Evolutionary conservation across 1,140 invertebrate species (phyloP).

Genomic region (Pentalonia nigronervosa): DNA sequence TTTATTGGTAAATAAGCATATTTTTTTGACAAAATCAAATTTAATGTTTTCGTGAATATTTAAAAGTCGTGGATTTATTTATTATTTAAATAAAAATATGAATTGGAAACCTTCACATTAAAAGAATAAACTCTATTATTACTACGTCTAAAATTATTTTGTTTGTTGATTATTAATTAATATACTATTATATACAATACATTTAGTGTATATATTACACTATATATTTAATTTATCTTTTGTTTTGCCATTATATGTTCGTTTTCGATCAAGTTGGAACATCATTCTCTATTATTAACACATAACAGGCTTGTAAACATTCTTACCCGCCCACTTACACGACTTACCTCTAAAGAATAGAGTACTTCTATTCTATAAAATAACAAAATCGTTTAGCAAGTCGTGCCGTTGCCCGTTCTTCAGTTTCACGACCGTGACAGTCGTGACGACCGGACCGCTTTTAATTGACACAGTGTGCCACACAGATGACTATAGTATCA

Average conservation of each 20-base stretch:
- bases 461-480: constrained; percentile 28
- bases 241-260: background rate
- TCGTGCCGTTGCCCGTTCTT: constrained; percentile 28
- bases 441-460: constrained; percentile 35
- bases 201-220: too few relatives aligned
- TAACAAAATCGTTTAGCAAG: constrained; percentile 23
- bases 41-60: background rate
- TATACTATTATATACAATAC: background rate
- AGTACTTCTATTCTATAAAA: background rate
- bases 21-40: background rate
- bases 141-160: background rate
- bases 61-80: background rate
- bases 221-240: background rate
- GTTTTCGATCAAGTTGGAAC: background rate
- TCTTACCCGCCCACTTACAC: background rate
- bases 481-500: background rate
- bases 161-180: background rate
- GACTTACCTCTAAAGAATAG: background rate
- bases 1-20: background rate
- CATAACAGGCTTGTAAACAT: background rate
- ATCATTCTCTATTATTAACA: constrained; percentile 23
- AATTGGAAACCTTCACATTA: background rate
- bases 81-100: background rate
- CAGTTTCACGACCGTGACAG: constrained; percentile 36
- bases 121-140: background rate